phyloP scores from a whole-genome alignment of 2,113 vertebrate species.

The Sinosuthora webbiana region DNA sequence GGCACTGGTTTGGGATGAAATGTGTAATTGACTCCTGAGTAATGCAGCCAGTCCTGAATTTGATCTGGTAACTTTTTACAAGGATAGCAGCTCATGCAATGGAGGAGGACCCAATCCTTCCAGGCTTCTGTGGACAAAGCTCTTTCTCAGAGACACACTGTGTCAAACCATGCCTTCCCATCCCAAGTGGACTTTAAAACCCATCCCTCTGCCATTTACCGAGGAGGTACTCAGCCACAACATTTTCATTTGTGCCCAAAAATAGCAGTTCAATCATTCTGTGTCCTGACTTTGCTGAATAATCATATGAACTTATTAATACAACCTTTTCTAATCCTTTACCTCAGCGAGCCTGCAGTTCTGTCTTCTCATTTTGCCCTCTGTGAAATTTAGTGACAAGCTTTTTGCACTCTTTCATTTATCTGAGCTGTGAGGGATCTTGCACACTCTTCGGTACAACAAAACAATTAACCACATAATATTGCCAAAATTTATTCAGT shows the following conservation, averaged over 20 bases:
- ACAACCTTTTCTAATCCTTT: background rate
- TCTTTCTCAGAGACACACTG: rapidly evolving
- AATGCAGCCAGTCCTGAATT: background rate
- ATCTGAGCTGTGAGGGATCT: background rate
- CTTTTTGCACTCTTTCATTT: background rate
- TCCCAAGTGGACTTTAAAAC: background rate
- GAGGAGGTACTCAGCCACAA: background rate
- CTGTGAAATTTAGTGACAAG: background rate
- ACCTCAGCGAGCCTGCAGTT: background rate
- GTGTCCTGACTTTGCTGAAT: background rate
- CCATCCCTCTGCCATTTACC: background rate
- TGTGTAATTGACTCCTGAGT: background rate
- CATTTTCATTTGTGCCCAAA: background rate
- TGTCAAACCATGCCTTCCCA: rapidly evolving
- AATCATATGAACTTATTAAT: background rate
- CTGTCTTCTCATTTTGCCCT: background rate
- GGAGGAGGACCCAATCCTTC: background rate
- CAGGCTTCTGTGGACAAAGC: background rate
- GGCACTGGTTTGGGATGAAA: background rate
- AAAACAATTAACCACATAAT: background rate
- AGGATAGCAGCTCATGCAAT: rapidly evolving
- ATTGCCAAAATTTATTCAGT: background rate
- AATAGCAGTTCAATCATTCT: background rate
- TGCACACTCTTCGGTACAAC: background rate
- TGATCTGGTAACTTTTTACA: rapidly evolving